Evolutionary conservation across 2,797 vertebrate species (phyloP), one percentile per base, ranked within the genome.

Genomic region (Meda fulgida): DNA sequence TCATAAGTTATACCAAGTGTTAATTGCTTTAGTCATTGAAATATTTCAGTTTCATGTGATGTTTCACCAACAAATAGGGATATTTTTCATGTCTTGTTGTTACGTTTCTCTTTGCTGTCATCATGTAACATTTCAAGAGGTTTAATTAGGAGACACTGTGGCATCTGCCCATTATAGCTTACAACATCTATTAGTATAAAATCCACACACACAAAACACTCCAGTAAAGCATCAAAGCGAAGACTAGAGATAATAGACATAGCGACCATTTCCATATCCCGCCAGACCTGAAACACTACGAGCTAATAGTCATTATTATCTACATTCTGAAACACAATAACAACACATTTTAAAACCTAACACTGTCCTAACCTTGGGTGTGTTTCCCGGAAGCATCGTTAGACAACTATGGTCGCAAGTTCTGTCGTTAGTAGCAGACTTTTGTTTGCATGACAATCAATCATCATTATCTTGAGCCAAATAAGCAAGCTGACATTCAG

Each of bases 251-350:
- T 23, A 75, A 53, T 21, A 53, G 19, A 23, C 34, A 79, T 48
- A 11, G 40, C 2, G 4, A 29, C 19, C 19, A 65, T 79, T 48
- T 34, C 26, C 40, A n/a, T 80, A 31, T 34, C 48, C 26, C 7
- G 0, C 13, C 23, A 78, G 26, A 7, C 58, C 23, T 40, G 53
- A 60, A 58, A 58, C 36, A 48, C 38, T 23, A 23, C 23, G 29
- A 23, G 40, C 40, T 63, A 21, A 29, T 23, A 23, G 7, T 51
- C 18, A 48, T 13, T 65, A 23, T 18, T 36, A 14, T 76, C 18
- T 76, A 8, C 31, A 75, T 75, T 53, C 72, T 75, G 13, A 75
- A 79, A 4, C 58, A 46, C 38, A 65, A 78, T 63, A 40, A 63
- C 46, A 53, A 13, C 18, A 23, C n/a, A 21, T 65, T 65, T 46